Base-by-base conservation (phyloP, 2,888 invertebrate species). In the Chirona hameri region DNA sequence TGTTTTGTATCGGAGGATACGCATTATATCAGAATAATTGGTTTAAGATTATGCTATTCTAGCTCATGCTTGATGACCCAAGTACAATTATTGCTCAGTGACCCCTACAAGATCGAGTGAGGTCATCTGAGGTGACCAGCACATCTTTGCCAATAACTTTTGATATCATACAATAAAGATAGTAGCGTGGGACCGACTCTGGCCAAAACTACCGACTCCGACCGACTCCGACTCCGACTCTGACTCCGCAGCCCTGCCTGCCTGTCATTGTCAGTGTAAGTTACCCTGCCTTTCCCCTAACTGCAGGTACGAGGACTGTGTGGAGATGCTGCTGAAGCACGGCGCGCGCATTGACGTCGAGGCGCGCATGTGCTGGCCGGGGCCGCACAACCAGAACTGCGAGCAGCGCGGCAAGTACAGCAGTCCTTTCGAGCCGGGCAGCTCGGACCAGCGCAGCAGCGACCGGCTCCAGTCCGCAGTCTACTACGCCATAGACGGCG, bases 351-450 rank as follows among this genome's bases (percentile, higher is more conserved):
- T 92, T 27, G 93, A 93, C 87, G 91, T 92, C 0, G 93, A 93
- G 87, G 91, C 92, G 0, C 89, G 93, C 31, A 92, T 94, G 91
- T 94, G 93, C 87, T 93, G 92, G 90, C 93, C 93, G 0, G 92
- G 92, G 15, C 90, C 91, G 10, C 93, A 93, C 86, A 91, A 91
- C 84, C 91, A 91, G 85, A 92, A 92, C 86, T 93, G 93, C 86
- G 93, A 93, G 87, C 91, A 92, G 86, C 89, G 92, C 85, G 91
- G 92, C 84, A 92, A 92, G 87, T 91, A 91, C 87, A 90, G 76
- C 76, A 76, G 76, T 48, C 55, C 46, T 15, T 81, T 82, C 52
- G 81, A 82, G 48, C 65, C 65, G 55, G 82, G 82, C 31, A 81
- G 79, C 72, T 39, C 69, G 31, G 52, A 55, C 46, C 57, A 55